Evolutionary conservation across 2,113 vertebrate genomes (phyloP).

Genomic region (Macaca mulatta): DNA sequence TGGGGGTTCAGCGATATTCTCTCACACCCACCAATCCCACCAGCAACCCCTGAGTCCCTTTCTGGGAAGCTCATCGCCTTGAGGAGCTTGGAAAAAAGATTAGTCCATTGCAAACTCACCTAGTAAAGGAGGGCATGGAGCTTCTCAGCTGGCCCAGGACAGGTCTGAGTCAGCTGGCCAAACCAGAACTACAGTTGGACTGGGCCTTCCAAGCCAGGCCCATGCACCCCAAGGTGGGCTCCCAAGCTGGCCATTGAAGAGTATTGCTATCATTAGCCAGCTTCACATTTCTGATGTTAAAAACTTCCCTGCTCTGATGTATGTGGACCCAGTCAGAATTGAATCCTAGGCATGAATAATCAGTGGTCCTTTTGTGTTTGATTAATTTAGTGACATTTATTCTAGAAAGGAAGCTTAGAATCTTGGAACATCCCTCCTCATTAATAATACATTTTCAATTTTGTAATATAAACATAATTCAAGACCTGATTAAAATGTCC

Average conservation of each 20-base stretch:
- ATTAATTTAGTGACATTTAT: constrained; percentile 61
- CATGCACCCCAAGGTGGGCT: fast-evolving
- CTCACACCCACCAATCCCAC: not conserved
- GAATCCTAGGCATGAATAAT: constrained; percentile 5
- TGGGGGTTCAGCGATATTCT: not conserved
- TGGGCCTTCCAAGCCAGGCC: not conserved
- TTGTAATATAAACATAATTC: constrained; percentile 56
- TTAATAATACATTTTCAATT: constrained; percentile 60
- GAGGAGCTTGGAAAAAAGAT: not conserved
- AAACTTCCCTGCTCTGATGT: not conserved
- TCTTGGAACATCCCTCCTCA: constrained; percentile 10
- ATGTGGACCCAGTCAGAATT: not conserved
- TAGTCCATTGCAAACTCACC: not conserved
- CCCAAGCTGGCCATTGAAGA: not conserved
- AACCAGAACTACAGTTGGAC: not conserved
- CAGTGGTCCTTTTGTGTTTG: not conserved
- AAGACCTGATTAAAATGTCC: constrained; percentile 50
- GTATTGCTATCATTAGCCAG: not conserved
- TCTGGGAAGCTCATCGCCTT: not conserved
- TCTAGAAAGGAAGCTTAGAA: constrained; percentile 28
- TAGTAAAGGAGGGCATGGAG: not conserved
- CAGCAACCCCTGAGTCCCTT: not conserved
- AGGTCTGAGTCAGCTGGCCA: not conserved
- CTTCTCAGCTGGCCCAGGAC: not conserved
- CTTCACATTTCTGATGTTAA: not conserved